Base-by-base conservation (phyloP, 2,113 vertebrate species). In the Xiphorhynchus elegans region DNA sequence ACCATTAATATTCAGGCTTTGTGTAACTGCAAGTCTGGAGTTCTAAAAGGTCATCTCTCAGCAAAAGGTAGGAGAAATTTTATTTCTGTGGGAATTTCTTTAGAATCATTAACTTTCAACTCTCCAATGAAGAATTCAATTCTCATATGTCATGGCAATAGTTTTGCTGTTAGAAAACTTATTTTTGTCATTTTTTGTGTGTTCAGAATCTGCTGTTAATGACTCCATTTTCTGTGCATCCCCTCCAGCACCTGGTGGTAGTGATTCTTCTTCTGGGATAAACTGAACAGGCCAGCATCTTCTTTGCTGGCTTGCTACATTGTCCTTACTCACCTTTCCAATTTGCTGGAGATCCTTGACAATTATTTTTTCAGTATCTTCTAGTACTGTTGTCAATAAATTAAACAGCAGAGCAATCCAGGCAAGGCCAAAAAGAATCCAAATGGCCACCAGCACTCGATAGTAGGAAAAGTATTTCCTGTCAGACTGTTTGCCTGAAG, bases 371-470 rank as follows among this genome's bases (percentile, higher is more conserved):
- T 97, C 93, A 29, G 95, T 96, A 56, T 97, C 96, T 95, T 97
- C 96, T 29, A 98, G 50, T 49, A 96, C 18, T 3, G 89, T 96
- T 93, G 87, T 97, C 93, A 98, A 63, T 72, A 98, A 91, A 92
- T 97, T 96, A 91, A 98, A 98, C 11, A 98, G 88, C 40, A 98
- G 91, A 64, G 97, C 96, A 70, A 98, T 97, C 97, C 97, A 98
- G 67, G 97, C 94, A 85, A 98, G 97, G 35, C 97, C 97, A 18
- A 97, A 98, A 24, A 97, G 78, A 89, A 97, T 97, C 98, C 98
- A 98, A 89, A 97, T 93, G 13, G 92, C 91, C 66, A 97, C 92
- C 7, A 98, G 42, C 1, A 33, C 40, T 62, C 92, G 49, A 47
- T 98, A 98, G 63, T 94, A 96, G 37, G 62, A 52, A 40, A 91